phyloP scores from a whole-genome alignment of 2,888 invertebrate species.

The Tanytarsus gracilentus region DNA sequence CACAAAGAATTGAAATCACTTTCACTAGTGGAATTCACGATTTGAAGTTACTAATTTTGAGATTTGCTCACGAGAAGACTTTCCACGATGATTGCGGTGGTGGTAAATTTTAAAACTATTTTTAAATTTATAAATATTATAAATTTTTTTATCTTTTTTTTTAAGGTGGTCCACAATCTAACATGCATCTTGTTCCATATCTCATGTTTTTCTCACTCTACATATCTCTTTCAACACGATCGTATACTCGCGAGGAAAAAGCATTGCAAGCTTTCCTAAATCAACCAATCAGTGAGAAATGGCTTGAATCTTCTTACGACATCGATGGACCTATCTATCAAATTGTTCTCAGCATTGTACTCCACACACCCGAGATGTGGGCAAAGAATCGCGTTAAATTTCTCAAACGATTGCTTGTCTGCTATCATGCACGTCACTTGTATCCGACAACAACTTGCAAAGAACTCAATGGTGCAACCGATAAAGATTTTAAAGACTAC shows the following conservation, averaged over 20 bases:
- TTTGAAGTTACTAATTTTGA: constrained; percentile 74
- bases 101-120: constrained; percentile 12
- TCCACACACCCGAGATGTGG: constrained; percentile 75
- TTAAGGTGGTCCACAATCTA: constrained; percentile 84
- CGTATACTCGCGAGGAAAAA: constrained; percentile 67
- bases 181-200: constrained; percentile 94
- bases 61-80: constrained; percentile 88
- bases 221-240: constrained; percentile 79
- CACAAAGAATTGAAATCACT: constrained; percentile 41
- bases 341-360: constrained; percentile 66
- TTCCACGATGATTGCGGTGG: constrained; percentile 98
- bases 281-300: constrained; percentile 51
- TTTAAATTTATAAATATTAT: not conserved
- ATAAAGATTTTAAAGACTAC: constrained; percentile 57
- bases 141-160: not conserved
- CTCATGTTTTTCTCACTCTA: constrained; percentile 90
- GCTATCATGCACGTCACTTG: constrained; percentile 69
- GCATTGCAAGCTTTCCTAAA: constrained; percentile 65
- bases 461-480: constrained; percentile 44
- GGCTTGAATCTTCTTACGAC: constrained; percentile 77
- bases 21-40: constrained; percentile 66
- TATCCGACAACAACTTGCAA: constrained; percentile 47
- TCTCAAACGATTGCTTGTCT: constrained; percentile 64
- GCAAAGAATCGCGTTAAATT: constrained; percentile 57
- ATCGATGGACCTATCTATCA: constrained; percentile 90